Evolutionary conservation across 1,140 invertebrate species (phyloP), one percentile per base, ranked within the genome.

Genomic region (Globodera rostochiensis): DNA sequence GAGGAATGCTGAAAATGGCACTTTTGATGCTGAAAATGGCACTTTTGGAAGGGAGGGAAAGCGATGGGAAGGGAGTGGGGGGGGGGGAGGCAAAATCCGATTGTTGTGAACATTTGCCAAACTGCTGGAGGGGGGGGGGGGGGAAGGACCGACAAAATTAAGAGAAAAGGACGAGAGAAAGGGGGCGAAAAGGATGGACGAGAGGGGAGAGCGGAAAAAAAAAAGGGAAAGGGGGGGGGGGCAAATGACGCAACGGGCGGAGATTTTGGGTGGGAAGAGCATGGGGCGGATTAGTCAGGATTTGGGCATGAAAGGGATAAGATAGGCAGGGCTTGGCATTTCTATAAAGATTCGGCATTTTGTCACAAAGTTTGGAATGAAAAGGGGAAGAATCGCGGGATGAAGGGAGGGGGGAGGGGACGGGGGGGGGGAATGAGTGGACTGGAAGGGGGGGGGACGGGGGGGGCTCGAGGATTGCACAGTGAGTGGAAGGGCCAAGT

Each of bases 11-110:
- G 36, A 57, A 60, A n/a, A 76, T 64, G 36, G 19, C 36, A 76
- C 66, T 69, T 78, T 25, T 9, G 64, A 66, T 5, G 46, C 57
- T 50, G 64, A 67, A n/a, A 77, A 19, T n/a, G 13, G 19, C 13
- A 47, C 36, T 50, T 46, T n/a, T 53, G n/a, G 25, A 46, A 4
- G 49, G 60, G 60, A 25, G 25, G 5, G n/a, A n/a, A n/a, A 25
- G 60, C 15, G 13, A 15, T 57, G 9, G 67, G 19, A 25, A 25
- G 53, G n/a, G n/a, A n/a, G n/a, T n/a, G n/a, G n/a, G 21, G 19
- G 47, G 45, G 70, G n/a, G 46, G 8, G n/a, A 69, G 70, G 49
- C 46, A 69, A 78, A 76, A 78, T 70, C 76, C 66, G 64, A 78
- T 78, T 78, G 53, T 64, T 57, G 19, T 60, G 49, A 36, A 57